Percentiles rank a stretch among this genome's conserved stretches.
Conservation (phyloP, 1,140 invertebrate genomes). For the Aporrectodea caliginosa region DNA sequence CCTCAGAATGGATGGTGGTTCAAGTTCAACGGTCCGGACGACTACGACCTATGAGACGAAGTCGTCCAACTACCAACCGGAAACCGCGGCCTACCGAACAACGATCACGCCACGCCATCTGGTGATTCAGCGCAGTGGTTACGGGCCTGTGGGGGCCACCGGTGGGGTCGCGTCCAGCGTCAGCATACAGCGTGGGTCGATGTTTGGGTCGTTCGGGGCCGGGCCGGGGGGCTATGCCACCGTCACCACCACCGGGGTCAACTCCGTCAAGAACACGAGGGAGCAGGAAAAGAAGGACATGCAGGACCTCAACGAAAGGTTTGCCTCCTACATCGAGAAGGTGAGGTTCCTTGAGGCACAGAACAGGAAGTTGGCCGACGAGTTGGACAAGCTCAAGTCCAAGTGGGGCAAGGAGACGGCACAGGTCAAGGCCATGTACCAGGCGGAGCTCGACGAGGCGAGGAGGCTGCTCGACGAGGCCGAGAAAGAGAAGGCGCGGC, state of each 20-base stretch:
- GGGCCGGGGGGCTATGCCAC: slow-evolving; percentile 42
- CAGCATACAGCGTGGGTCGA: too few relatives aligned
- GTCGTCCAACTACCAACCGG: too few relatives aligned
- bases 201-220: too few relatives aligned
- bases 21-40: too few relatives aligned
- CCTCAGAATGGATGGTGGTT: too few relatives aligned
- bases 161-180: too few relatives aligned
- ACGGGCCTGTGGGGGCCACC: too few relatives aligned
- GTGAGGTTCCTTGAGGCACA: slow-evolving; percentile 34
- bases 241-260: slow-evolving; percentile 48
- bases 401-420: slow-evolving; percentile 34
- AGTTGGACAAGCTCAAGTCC: slow-evolving; percentile 29
- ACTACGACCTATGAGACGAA: too few relatives aligned
- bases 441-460: too few relatives aligned
- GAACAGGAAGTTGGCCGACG: slow-evolving; percentile 29
- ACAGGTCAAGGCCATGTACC: too few relatives aligned
- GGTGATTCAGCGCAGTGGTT: slow-evolving; percentile 37
- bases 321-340: slow-evolving; percentile 35
- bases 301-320: too few relatives aligned
- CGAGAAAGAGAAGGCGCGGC: slow-evolving; percentile 31
- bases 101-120: slow-evolving; percentile 48
- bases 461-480: slow-evolving; percentile 39
- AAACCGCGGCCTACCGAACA: slow-evolving; percentile 42
- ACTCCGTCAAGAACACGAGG: slow-evolving; percentile 51
- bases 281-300: slow-evolving; percentile 47